Evolutionary conservation across 2,888 invertebrate species (phyloP).

Genomic region (Synanthedon andrenaeformis): DNA sequence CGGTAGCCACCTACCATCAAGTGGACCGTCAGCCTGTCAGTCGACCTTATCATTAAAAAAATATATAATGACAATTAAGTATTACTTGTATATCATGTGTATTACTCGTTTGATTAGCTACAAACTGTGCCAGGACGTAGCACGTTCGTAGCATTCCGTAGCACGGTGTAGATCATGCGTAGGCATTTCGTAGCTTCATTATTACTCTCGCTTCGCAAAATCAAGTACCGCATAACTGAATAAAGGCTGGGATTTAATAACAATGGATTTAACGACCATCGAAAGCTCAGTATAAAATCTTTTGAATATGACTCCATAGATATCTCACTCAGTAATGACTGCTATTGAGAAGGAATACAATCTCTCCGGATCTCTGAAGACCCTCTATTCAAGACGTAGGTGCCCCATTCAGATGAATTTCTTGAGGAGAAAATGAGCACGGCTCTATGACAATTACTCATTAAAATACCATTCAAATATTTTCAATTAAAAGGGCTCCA

Average conservation of each 20-base stretch:
- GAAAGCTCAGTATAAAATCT: constrained; percentile 2
- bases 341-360: constrained; percentile 52
- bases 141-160: too few species aligned
- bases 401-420: constrained; percentile 49
- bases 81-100: too few species aligned
- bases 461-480: constrained; percentile 53
- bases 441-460: constrained; percentile 50
- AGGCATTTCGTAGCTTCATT: background rate
- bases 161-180: background rate
- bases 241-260: background rate
- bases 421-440: constrained; percentile 22
- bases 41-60: too few species aligned
- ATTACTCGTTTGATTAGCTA: too few species aligned
- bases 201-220: background rate
- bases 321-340: constrained; percentile 39
- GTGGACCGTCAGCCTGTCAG: too few species aligned
- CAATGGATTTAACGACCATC: background rate
- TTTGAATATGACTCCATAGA: constrained; percentile 20
- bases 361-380: constrained; percentile 42
- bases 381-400: constrained; percentile 44
- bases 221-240: background rate
- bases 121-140: too few species aligned
- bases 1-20: too few species aligned
- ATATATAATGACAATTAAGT: too few species aligned
- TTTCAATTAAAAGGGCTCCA: constrained; percentile 28